A percentile compares a stretch with the other conserved stretches of the same genome.
These are phyloP conservation scores for Pampusana beccarii DNA, from an alignment of 2,113 vertebrate genomes.

Conservation along the genomic window DNA sequence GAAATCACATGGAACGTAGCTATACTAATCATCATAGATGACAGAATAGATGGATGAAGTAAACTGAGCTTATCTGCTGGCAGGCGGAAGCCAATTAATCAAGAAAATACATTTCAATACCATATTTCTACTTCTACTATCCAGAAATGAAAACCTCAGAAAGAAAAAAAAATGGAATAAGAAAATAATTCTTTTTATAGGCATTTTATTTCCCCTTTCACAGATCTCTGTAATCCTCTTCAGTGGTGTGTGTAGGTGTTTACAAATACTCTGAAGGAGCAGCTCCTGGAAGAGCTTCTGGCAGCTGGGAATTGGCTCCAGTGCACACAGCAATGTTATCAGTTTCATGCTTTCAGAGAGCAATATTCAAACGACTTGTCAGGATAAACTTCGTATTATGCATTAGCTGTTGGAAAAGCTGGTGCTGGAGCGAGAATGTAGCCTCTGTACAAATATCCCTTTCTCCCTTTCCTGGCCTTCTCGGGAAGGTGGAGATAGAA, in stretches of 20 bases:
- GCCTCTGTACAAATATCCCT: not conserved
- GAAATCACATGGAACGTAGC: not conserved
- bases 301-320: not conserved
- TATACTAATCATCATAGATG: not conserved
- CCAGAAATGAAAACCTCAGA: not conserved
- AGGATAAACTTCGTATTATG: conserved; percentile 32
- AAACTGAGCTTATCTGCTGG: conserved; percentile 8
- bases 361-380: conserved; percentile 6
- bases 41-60: conserved; percentile 23
- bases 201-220: not conserved
- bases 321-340: not conserved
- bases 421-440: not conserved
- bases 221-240: conserved; percentile 49
- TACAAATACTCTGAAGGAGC: conserved; percentile 2
- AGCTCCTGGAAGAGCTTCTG: conserved; percentile 5
- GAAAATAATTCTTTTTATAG: conserved; percentile 15
- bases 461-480: not conserved
- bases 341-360: conserved; percentile 24
- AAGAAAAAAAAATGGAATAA: not conserved
- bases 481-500: not conserved
- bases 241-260: conserved; percentile 37
- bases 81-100: conserved; percentile 22
- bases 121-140: conserved; percentile 13
- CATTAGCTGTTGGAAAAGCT: conserved; percentile 13
- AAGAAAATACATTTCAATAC: not conserved